Evolutionary conservation across 2,888 invertebrate genomes (phyloP).

Genomic region (Agrenia bidenticulata): DNA sequence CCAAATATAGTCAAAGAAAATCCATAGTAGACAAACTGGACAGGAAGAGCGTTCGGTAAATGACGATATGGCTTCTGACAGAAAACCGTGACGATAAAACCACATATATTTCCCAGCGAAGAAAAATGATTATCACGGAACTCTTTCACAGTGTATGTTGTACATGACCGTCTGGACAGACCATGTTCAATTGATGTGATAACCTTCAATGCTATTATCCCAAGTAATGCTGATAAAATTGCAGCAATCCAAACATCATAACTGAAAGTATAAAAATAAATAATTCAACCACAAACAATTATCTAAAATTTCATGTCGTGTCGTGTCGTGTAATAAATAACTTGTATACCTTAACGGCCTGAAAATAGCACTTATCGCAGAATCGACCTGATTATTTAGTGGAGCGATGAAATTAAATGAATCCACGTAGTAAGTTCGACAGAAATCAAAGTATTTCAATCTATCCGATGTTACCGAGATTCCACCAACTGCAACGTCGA

Average conservation of each 20-base stretch:
- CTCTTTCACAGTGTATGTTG: no score
- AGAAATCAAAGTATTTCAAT: slow-evolving; percentile 33
- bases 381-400: neutral
- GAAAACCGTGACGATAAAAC: slow-evolving; percentile 22
- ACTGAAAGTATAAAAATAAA: slow-evolving; percentile 3
- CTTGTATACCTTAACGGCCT: slow-evolving; percentile 25
- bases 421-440: slow-evolving; percentile 35
- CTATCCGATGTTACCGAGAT: slow-evolving; percentile 34
- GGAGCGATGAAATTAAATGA: slow-evolving; percentile 40
- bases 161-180: no score
- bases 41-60: slow-evolving; percentile 20
- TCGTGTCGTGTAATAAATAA: no score
- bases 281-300: no score
- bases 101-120: slow-evolving; percentile 10
- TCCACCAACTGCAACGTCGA: slow-evolving; percentile 39
- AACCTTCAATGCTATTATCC: slow-evolving; percentile 15
- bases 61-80: slow-evolving; percentile 36
- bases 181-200: slow-evolving; percentile 14
- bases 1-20: slow-evolving; percentile 23
- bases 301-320: no score
- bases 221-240: neutral
- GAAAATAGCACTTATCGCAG: slow-evolving; percentile 13
- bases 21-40: slow-evolving; percentile 28
- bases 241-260: slow-evolving; percentile 23
- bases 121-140: no score